phyloP scores from a whole-genome alignment of 2,888 invertebrate genomes.

The Leptinotarsa rubiginosa region DNA sequence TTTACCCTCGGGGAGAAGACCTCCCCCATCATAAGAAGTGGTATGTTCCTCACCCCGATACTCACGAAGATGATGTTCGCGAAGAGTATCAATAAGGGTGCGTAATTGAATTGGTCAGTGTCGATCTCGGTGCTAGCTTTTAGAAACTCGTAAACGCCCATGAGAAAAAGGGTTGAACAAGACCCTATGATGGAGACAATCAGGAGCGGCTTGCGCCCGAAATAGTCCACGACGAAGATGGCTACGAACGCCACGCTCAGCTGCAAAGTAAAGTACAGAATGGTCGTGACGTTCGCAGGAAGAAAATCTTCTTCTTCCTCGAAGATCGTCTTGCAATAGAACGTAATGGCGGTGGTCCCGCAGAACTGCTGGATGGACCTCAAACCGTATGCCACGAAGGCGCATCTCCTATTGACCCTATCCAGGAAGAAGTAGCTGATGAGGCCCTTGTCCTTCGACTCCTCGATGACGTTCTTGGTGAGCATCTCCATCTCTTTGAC shows the following conservation, averaged over 20 bases:
- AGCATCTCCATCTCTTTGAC: constrained; percentile 63
- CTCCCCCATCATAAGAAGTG: constrained; percentile 69
- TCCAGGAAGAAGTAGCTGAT: constrained; percentile 65
- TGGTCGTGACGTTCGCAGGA: constrained; percentile 61
- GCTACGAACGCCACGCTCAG: constrained; percentile 71
- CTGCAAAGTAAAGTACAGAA: constrained; percentile 68
- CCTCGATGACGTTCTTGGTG: constrained; percentile 52
- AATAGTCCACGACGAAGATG: constrained; percentile 71
- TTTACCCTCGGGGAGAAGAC: constrained; percentile 70
- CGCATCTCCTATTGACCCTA: constrained; percentile 72
- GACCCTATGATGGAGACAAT: constrained; percentile 67
- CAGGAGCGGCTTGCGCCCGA: constrained; percentile 70
- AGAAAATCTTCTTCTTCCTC: constrained; percentile 63
- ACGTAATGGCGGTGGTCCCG: constrained; percentile 74
- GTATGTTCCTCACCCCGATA: constrained; percentile 69
- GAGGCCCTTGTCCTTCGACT: constrained; percentile 15
- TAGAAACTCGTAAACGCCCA: constrained; percentile 66
- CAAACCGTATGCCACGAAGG: constrained; percentile 73
- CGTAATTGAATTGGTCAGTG: constrained; percentile 59
- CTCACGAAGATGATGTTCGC: constrained; percentile 68
- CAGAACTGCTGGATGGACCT: constrained; percentile 70
- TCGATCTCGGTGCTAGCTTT: constrained; percentile 62
- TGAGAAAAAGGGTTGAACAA: constrained; percentile 62
- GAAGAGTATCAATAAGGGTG: constrained; percentile 67
- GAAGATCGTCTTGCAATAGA: constrained; percentile 71